These are phyloP conservation scores for Mythimna albipuncta DNA, from an alignment of 2,888 invertebrate species.

Conservation along the genomic window DNA sequence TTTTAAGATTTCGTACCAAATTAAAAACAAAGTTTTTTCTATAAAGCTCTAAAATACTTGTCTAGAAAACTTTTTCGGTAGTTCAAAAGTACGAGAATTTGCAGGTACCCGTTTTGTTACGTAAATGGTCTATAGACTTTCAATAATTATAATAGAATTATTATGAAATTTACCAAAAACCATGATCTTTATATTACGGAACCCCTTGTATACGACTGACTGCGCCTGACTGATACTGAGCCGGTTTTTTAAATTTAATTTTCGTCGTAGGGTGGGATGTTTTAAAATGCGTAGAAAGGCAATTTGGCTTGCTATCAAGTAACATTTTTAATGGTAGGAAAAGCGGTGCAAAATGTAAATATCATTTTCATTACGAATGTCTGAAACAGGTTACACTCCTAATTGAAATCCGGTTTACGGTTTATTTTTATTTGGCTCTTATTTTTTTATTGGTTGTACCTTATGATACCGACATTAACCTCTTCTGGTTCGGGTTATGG, in stretches of 20 bases:
- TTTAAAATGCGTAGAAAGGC: conserved; percentile 26
- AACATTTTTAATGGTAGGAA: conserved; percentile 31
- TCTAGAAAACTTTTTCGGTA: no score
- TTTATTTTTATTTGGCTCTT: conserved; percentile 2
- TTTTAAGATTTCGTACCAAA: no score
- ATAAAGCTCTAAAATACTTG: no score
- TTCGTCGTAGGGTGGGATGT: background rate
- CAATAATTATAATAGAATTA: background rate
- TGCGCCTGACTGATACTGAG: background rate
- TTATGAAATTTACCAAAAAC: background rate
- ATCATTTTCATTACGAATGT: conserved; percentile 27
- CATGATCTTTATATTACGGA: background rate
- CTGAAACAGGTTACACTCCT: conserved; percentile 33
- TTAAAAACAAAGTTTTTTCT: no score
- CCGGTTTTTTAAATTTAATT: conserved; percentile 15
- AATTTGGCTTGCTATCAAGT: conserved; percentile 39
- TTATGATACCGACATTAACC: background rate
- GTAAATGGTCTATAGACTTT: no score
- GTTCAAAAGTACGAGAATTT: no score
- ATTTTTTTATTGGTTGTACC: background rate
- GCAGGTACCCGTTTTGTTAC: no score
- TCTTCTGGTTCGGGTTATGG: no score
- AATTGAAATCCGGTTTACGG: conserved; percentile 23
- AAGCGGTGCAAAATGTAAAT: conserved; percentile 36
- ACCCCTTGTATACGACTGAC: background rate